A percentile compares a stretch with the other conserved stretches of the same genome.
Evolutionary conservation across 2,797 vertebrate species (phyloP).

Genomic region (Tolypeutes matacus): DNA sequence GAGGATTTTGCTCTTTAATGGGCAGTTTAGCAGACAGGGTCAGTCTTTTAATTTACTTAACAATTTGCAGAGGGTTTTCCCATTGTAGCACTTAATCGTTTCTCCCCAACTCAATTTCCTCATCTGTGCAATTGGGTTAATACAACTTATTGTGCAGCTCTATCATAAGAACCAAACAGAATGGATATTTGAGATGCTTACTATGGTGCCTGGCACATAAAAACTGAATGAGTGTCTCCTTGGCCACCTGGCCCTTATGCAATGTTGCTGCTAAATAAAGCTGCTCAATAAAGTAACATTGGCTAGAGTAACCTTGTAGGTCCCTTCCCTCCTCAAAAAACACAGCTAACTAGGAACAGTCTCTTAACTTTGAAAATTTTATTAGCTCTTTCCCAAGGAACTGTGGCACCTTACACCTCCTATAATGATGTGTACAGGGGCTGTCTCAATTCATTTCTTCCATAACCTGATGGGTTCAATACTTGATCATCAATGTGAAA

Average conservation of each 20-base stretch:
- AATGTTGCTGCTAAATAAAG: background rate
- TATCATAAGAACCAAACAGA: conserved; percentile 42
- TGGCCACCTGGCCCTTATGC: background rate
- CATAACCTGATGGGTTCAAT: background rate
- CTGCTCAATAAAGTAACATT: background rate
- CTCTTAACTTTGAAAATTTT: background rate
- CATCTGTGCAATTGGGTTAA: conserved; percentile 13
- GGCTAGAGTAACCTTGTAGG: background rate
- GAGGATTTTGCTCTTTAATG: conserved; percentile 66
- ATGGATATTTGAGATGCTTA: background rate
- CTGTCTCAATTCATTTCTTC: background rate
- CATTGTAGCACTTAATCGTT: conserved; percentile 5
- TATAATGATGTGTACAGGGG: background rate
- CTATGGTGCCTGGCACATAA: background rate
- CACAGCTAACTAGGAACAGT: conserved; percentile 28
- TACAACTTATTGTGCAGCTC: background rate
- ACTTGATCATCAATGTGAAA: background rate
- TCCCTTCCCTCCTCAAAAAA: background rate
- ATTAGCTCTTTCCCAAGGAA: background rate
- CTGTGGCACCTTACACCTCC: background rate
- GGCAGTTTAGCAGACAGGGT: conserved; percentile 45
- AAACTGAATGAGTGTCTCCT: background rate
- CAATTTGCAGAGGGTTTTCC: conserved; percentile 57
- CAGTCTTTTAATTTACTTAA: conserved; percentile 70
- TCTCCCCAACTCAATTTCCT: conserved; percentile 57